Evolutionary conservation across 1,140 invertebrate species (phyloP).

Genomic region (Drosophila auraria): DNA sequence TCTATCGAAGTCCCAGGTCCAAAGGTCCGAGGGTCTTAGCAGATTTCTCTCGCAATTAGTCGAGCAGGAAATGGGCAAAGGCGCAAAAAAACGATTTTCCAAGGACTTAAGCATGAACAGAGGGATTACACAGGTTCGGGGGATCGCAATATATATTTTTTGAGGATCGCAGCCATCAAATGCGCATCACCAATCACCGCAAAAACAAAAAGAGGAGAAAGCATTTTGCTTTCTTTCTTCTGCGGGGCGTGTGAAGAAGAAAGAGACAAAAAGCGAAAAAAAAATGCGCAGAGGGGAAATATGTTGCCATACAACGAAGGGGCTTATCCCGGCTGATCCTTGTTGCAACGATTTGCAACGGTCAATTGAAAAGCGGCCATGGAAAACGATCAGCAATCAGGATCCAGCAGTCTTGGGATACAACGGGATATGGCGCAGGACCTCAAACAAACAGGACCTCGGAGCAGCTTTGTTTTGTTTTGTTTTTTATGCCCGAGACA

Average conservation of each 20-base stretch:
- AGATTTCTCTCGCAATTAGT: constrained; percentile 83
- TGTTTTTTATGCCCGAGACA: constrained; percentile 48
- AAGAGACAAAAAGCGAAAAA: constrained; percentile 46
- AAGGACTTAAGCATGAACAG: constrained; percentile 71
- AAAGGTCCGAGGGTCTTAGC: constrained; percentile 46
- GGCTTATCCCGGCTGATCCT: constrained; percentile 83
- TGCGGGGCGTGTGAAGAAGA: constrained; percentile 44
- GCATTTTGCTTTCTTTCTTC: constrained; percentile 11
- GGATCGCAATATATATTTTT: not conserved
- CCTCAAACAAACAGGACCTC: constrained; percentile 19
- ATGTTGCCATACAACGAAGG: constrained; percentile 60
- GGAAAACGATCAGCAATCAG: constrained; percentile 67
- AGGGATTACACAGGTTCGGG: constrained; percentile 25
- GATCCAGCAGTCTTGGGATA: constrained; percentile 10
- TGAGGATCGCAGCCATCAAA: constrained; percentile 71
- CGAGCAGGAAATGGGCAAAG: constrained; percentile 47
- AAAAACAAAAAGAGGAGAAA: constrained; percentile 46
- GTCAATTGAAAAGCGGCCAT: constrained; percentile 83
- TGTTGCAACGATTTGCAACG: constrained; percentile 78
- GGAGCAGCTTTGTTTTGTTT: constrained; percentile 35
- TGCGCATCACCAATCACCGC: constrained; percentile 74
- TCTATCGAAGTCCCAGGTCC: constrained; percentile 27
- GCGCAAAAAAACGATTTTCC: constrained; percentile 68
- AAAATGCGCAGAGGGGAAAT: constrained; percentile 26
- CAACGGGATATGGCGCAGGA: constrained; percentile 11